Percentiles rank a stretch among this genome's conserved stretches.
phyloP scores from a whole-genome alignment of 2,797 vertebrate genomes.

The Lindbergichthys nudifrons region DNA sequence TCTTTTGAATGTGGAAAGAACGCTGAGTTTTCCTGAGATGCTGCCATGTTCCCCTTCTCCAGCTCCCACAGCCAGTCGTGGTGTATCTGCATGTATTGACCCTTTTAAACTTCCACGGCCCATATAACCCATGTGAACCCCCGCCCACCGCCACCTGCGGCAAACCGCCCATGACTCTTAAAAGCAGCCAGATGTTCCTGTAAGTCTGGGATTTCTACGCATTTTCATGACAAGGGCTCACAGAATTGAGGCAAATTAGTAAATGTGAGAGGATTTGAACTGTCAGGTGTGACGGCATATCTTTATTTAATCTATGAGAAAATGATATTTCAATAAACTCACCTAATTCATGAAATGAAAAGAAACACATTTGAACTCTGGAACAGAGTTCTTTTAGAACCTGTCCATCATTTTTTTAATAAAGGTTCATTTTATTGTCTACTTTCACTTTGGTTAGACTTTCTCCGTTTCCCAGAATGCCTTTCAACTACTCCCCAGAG shows the following conservation, averaged over 20 bases:
- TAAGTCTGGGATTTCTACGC: conserved; percentile 40
- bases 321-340: conserved; percentile 15
- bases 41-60: conserved; percentile 13
- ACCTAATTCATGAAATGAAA: conserved; percentile 11
- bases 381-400: background rate
- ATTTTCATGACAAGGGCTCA: conserved; percentile 10
- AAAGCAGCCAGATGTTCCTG: conserved; percentile 75
- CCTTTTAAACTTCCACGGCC: conserved; percentile 74
- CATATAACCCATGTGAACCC: conserved; percentile 76
- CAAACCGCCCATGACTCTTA: conserved; percentile 79
- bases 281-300: conserved; percentile 1
- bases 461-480: conserved; percentile 62
- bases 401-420: background rate
- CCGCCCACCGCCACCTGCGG: conserved; percentile 67
- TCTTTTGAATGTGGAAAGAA: conserved; percentile 22
- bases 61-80: conserved; percentile 31
- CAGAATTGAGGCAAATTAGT: conserved; percentile 6
- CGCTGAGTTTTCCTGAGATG: conserved; percentile 23
- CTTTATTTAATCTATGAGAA: background rate
- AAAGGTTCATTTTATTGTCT: conserved; percentile 4
- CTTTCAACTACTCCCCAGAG: conserved; percentile 7
- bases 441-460: background rate
- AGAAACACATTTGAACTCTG: background rate
- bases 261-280: conserved; percentile 7
- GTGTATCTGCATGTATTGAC: conserved; percentile 68